These are phyloP conservation scores for Megalurothrips usitatus DNA, from an alignment of 2,888 invertebrate species.

Conservation along the genomic window DNA sequence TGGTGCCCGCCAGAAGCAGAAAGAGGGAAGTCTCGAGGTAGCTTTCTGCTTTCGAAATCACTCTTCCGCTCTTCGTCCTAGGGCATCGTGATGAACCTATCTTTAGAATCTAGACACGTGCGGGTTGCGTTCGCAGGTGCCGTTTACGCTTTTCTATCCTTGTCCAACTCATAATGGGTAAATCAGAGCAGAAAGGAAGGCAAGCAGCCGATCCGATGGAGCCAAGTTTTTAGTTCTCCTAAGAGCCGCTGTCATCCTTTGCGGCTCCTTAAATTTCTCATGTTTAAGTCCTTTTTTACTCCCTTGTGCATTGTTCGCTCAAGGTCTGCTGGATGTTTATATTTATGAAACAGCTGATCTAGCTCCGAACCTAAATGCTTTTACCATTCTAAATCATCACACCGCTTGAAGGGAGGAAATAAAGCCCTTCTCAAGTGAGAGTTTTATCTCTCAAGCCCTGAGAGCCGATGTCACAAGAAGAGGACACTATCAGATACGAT, in stretches of 20 bases:
- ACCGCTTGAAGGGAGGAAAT: too few species aligned
- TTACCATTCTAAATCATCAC: too few species aligned
- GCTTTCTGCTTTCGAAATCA: constrained; percentile 13
- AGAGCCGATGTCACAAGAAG: too few species aligned
- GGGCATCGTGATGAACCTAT: not conserved
- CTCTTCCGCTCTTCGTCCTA: not conserved
- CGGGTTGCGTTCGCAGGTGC: not conserved
- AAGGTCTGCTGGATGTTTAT: not conserved
- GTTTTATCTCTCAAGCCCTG: too few species aligned
- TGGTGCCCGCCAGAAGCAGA: not conserved
- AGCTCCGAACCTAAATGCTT: too few species aligned
- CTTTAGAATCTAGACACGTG: constrained; percentile 12
- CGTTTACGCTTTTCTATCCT: not conserved
- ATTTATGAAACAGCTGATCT: not conserved
- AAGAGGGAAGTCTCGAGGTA: not conserved
- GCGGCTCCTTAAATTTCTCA: not conserved
- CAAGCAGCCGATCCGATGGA: not conserved
- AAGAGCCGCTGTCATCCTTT: not conserved
- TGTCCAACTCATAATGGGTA: not conserved
- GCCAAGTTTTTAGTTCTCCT: not conserved
- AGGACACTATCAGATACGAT: too few species aligned
- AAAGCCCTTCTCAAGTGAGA: too few species aligned
- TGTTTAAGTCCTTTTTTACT: not conserved
- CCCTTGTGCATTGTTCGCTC: not conserved
- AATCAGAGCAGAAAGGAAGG: not conserved